A percentile compares a stretch with the other conserved stretches of the same genome.
Conservation (phyloP, 2,888 invertebrate species). For the Adelphocoris suturalis region DNA sequence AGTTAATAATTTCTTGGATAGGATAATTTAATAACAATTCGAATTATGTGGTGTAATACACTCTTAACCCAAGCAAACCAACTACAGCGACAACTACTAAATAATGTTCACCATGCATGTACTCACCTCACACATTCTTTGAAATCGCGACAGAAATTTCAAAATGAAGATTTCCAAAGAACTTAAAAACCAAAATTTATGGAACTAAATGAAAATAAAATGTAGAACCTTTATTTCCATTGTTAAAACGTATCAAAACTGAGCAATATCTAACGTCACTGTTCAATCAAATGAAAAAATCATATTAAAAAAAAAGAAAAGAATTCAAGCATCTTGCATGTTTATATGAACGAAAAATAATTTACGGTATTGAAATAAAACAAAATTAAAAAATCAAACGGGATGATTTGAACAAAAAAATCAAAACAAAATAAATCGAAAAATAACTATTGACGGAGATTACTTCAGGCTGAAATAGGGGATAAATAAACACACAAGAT, state of each 20-base stretch:
- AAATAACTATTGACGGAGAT: not conserved
- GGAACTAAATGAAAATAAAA: slow-evolving; percentile 33
- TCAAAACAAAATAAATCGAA: slow-evolving; percentile 37
- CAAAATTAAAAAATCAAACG: slow-evolving; percentile 46
- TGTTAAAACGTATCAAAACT: not conserved
- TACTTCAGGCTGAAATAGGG: slow-evolving; percentile 57
- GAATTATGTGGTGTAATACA: not conserved
- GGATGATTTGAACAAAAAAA: not conserved
- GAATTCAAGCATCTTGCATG: slow-evolving; percentile 71
- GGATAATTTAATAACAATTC: too few relatives aligned
- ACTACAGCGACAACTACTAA: not conserved
- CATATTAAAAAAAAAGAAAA: slow-evolving; percentile 57
- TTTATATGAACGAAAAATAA: slow-evolving; percentile 55
- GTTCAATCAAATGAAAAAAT: slow-evolving; percentile 37
- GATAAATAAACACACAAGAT: slow-evolving; percentile 70
- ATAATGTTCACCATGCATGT: slow-evolving; percentile 45
- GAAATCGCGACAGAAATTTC: not conserved
- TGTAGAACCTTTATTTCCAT: not conserved
- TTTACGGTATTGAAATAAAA: not conserved
- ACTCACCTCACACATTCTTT: slow-evolving; percentile 33
- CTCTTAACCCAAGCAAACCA: not conserved
- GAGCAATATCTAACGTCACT: not conserved
- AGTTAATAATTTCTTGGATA: too few relatives aligned
- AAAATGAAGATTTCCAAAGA: slow-evolving; percentile 26
- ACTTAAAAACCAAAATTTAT: slow-evolving; percentile 12